Evolutionary conservation across 2,888 invertebrate genomes (phyloP), one percentile per base, ranked within the genome.

Genomic region (Abrostola triplasia): DNA sequence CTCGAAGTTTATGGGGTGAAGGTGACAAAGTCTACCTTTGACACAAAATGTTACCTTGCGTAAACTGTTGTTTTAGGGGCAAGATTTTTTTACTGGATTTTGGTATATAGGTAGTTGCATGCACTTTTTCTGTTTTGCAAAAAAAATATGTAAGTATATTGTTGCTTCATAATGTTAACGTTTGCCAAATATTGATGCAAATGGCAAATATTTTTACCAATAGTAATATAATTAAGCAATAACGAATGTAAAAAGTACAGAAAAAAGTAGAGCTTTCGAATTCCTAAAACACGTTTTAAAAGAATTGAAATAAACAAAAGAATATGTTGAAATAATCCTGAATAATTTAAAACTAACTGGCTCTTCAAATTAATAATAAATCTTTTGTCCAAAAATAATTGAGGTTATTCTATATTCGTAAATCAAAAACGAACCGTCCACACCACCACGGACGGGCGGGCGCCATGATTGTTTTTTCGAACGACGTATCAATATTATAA

Each of bases 391-490:
- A 13, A 47, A 47, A 47, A 47, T 47, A 47, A 8, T 24, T 8
- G 35, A 55, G 12, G 44, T 12, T 56, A 48, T 38, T 48, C 24
- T n/a, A 38, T 4, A 62, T 65, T 52, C 37, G 8, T 57, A 63
- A 62, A 70, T 78, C 56, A 69, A 65, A 67, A 76, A 49, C 44
- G 44, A 47, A 47, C 69, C 38, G 8, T 49, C 47, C 65, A 47
- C 64, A 68, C 44, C 38, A 73, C 54, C 53, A 51, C 65, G 59
- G 60, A 67, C 47, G 59, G 52, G 44, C 44, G 58, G 54, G 44
- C 50, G 58, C 62, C 66, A 71, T 70, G 59, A 75, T 70, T 44
- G 61, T 70, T 75, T 75, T 76, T 75, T 40, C 51, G 70, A 79
- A 67, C 69, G 63, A 55, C 59, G 64, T 69, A 61, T 48, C 72